Evolutionary conservation across 2,888 invertebrate genomes (phyloP).

Genomic region (Euzetes globulus): DNA sequence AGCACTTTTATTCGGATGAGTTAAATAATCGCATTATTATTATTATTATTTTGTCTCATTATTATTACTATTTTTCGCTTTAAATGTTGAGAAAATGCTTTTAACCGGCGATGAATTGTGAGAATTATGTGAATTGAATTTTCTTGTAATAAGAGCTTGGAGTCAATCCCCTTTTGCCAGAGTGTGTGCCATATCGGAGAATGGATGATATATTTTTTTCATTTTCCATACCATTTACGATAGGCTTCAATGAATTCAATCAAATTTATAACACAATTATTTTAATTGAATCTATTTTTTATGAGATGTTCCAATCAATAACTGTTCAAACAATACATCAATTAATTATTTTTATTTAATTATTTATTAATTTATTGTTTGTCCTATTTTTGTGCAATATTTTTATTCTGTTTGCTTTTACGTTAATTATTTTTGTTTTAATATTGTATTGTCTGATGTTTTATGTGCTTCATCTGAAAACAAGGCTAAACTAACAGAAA

Average conservation of each 20-base stretch:
- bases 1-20: background rate
- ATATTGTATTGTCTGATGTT: background rate
- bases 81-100: background rate
- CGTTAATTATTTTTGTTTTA: background rate
- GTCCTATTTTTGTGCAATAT: background rate
- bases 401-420: background rate
- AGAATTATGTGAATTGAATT: no score
- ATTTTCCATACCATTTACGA: background rate
- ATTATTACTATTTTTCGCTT: background rate
- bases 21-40: background rate
- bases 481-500: background rate
- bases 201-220: no score
- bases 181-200: no score
- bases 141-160: no score
- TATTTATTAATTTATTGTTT: background rate
- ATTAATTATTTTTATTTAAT: background rate
- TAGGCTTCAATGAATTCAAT: background rate
- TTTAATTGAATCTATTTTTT: background rate
- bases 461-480: background rate
- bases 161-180: no score
- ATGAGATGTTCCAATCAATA: background rate
- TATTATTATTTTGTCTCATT: background rate
- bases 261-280: background rate
- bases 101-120: no score
- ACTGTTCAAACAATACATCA: background rate